Percentiles rank a stretch among this genome's conserved stretches.
Evolutionary conservation across 2,797 vertebrate species (phyloP).

Genomic region (Toxotes lorentzi): DNA sequence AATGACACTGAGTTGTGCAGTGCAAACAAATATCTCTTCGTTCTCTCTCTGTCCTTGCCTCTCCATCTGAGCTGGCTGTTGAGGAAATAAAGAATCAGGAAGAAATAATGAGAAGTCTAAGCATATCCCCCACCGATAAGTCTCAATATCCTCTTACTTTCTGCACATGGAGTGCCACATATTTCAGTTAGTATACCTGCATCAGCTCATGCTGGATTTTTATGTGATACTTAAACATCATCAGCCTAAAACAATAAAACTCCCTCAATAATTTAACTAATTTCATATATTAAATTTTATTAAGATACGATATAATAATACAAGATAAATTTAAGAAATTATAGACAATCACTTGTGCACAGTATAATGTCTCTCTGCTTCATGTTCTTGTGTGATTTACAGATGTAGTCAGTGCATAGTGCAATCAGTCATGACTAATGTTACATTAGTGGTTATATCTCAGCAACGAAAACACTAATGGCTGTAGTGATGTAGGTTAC

Average conservation of each 20-base stretch:
- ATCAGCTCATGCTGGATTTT: conserved; percentile 2
- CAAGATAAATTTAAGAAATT: conserved; percentile 4
- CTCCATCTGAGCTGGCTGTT: conserved; percentile 56
- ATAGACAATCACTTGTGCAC: conserved; percentile 11
- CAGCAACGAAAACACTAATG: conserved; percentile 32
- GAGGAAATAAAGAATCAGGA: conserved; percentile 55
- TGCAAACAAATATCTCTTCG: conserved; percentile 53
- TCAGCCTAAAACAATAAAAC: neutral
- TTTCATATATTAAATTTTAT: neutral
- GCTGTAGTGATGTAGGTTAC: conserved; percentile 41
- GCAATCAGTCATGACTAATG: conserved; percentile 51
- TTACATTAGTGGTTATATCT: conserved; percentile 35
- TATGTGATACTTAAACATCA: neutral
- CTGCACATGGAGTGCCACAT: conserved; percentile 9
- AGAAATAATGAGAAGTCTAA: conserved; percentile 56
- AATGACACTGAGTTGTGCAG: conserved; percentile 60
- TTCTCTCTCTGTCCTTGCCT: conserved; percentile 51
- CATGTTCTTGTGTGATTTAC: conserved; percentile 17
- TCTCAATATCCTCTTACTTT: conserved; percentile 24
- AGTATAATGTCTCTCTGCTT: conserved; percentile 18
- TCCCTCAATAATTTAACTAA: neutral
- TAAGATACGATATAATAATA: neutral
- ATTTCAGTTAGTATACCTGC: conserved; percentile 17
- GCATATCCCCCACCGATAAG: conserved; percentile 31
- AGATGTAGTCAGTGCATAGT: conserved; percentile 13